A percentile compares a stretch with the other conserved stretches of the same genome.
phyloP scores from a whole-genome alignment of 92 coral and sea anemone species.

The Pocillopora grandis region DNA sequence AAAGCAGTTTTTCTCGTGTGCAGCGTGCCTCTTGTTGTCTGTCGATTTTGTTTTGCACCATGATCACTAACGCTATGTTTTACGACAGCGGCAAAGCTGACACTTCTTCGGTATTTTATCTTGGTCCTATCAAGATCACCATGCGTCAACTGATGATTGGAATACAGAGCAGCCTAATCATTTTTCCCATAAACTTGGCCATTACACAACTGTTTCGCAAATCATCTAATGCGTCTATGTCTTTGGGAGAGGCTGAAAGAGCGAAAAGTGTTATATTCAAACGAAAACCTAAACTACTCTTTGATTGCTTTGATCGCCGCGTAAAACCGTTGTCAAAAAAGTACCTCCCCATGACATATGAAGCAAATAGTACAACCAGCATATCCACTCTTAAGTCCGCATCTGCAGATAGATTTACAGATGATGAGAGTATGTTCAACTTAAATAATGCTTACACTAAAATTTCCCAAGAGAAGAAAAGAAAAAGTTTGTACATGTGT shows the following conservation, averaged over 20 bases:
- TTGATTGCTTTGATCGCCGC: not conserved
- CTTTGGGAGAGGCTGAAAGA: not conserved
- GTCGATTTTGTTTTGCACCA: constrained; percentile 81
- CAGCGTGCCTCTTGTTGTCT: constrained; percentile 87
- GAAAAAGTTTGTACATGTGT: not conserved
- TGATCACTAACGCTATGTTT: constrained; percentile 95
- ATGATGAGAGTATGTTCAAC: not conserved
- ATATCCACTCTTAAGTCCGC: constrained; percentile 5
- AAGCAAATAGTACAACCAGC: not conserved
- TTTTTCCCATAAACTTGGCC: constrained; percentile 78
- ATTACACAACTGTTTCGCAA: constrained; percentile 77
- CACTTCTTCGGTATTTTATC: constrained; percentile 61
- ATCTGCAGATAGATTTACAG: not conserved
- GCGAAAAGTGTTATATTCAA: too few species aligned
- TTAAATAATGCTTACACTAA: not conserved
- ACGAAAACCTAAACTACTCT: too few species aligned
- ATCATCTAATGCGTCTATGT: constrained; percentile 28
- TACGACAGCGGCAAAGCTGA: constrained; percentile 65
- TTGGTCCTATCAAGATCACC: constrained; percentile 83
- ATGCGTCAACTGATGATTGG: constrained; percentile 80
- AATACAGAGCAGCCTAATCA: constrained; percentile 82
- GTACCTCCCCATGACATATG: not conserved
- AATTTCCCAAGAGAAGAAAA: not conserved
- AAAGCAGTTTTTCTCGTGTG: constrained; percentile 83
- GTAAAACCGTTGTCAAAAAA: not conserved